Evolutionary conservation across 2,113 vertebrate genomes (phyloP).

Genomic region (Oceanites oceanicus): DNA sequence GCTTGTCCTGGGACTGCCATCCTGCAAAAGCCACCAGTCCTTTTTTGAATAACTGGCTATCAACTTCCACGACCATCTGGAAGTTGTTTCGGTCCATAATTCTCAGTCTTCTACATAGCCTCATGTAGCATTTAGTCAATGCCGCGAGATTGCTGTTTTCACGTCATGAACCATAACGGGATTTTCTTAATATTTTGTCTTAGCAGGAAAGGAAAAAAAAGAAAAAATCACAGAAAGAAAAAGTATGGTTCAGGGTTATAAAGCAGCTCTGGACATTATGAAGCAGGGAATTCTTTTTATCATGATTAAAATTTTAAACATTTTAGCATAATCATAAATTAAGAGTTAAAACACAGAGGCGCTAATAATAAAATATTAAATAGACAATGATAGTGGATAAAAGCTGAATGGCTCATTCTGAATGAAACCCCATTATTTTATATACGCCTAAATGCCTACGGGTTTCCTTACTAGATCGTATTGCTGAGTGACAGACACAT

Average conservation of each 20-base stretch:
- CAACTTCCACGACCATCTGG: not conserved
- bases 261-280: slow-evolving; percentile 73
- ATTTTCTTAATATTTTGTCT: slow-evolving; percentile 9
- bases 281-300: slow-evolving; percentile 63
- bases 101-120: not conserved
- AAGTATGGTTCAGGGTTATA: slow-evolving; percentile 57
- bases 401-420: slow-evolving; percentile 78
- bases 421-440: slow-evolving; percentile 51
- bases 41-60: not conserved
- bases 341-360: slow-evolving; percentile 76
- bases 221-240: slow-evolving; percentile 40
- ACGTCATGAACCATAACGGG: slow-evolving; percentile 40
- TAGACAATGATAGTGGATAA: slow-evolving; percentile 72
- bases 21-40: slow-evolving; percentile 12
- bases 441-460: slow-evolving; percentile 23
- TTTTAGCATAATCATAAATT: slow-evolving; percentile 79
- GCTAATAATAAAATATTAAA: slow-evolving; percentile 79
- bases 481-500: slow-evolving; percentile 53
- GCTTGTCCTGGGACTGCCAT: slow-evolving; percentile 2
- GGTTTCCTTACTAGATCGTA: slow-evolving; percentile 44
- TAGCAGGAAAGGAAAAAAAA: not conserved
- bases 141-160: not conserved
- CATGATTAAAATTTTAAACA: slow-evolving; percentile 66
- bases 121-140: not conserved
- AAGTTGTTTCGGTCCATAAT: not conserved